phyloP scores from a whole-genome alignment of 2,888 invertebrate genomes.

The Ophraella communa region DNA sequence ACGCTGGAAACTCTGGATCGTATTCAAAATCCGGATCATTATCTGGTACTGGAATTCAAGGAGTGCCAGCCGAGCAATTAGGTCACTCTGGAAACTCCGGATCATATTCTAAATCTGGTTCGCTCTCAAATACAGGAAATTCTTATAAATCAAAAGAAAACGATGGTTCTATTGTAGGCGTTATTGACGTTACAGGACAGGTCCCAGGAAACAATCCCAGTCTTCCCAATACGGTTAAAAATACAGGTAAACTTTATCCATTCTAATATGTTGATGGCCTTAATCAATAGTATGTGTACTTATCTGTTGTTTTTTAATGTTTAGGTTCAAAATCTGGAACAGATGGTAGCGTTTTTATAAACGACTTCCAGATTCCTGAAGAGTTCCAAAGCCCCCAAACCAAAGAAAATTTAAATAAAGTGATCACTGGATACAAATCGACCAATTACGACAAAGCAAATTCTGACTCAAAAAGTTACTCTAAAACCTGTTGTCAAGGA shows the following conservation, averaged over 20 bases:
- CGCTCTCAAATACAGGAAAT: neutral
- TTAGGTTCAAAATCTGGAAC: constrained; percentile 4
- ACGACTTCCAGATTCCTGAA: constrained; percentile 15
- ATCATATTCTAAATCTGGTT: constrained; percentile 1
- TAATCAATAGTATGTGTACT: too few relatives aligned
- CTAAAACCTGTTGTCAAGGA: constrained; percentile 34
- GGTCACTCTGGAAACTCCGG: neutral
- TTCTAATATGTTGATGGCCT: too few relatives aligned
- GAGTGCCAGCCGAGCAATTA: neutral
- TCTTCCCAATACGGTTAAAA: neutral
- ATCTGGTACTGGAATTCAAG: too few relatives aligned
- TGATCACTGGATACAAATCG: neutral
- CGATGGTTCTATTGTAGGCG: neutral
- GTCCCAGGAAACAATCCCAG: neutral
- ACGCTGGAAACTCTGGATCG: constrained; percentile 3
- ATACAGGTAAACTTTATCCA: neutral
- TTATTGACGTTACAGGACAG: neutral
- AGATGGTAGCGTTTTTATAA: neutral
- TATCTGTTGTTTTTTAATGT: neutral
- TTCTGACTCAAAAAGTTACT: neutral
- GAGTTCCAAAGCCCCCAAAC: neutral
- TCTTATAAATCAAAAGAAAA: neutral
- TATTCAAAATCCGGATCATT: constrained; percentile 14
- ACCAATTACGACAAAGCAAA: neutral
- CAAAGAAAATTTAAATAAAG: too few relatives aligned